Evolutionary conservation across 2,888 invertebrate species (phyloP), one percentile per base, ranked within the genome.

Genomic region (Apoda limacodes): DNA sequence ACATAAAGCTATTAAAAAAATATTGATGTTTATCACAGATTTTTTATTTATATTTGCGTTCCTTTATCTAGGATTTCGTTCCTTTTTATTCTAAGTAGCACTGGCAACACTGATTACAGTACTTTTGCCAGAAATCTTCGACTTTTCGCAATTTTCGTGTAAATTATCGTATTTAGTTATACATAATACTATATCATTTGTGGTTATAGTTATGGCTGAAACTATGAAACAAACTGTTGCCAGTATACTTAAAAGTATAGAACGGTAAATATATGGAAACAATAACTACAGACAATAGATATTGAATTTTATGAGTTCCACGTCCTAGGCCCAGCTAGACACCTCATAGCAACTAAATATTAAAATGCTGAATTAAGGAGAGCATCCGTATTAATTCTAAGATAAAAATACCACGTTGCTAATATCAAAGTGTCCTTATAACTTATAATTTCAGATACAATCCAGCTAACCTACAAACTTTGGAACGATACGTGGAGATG

Each of bases 401-500:
- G 9, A n/a, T 24, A 7, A 3, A 12, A 5, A 11, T 17, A 26
- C n/a, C 9, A 9, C 19, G 10, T 14, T 14, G 12, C 7, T 26
- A 29, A 6, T 12, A 15, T 26, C 22, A 23, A 13, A 22, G 11
- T 11, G 25, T 34, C 13, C 40, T 34, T 42, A 19, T 35, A 13
- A 26, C 5, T 37, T 32, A 32, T 39, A 37, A 23, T 67, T 76
- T 26, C 57, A 96, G 98, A 54, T 98, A 98, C 68, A 98, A 98
- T 71, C 98, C 98, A 11, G 95, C 96, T 38, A 97, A 98, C 75
- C 83, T 98, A 24, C 86, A 88, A 42, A 91, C 92, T 7, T 78
- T 98, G 45, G 95, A 98, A 62, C 85, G 90, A 34, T 98, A 98
- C 67, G 94, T 98, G 7, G 92, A 94, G 55, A 88, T 93, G 55